A percentile compares a stretch with the other conserved stretches of the same genome.
phyloP scores from a whole-genome alignment of 2,888 invertebrate species.

The Pyrochroa serraticornis region DNA sequence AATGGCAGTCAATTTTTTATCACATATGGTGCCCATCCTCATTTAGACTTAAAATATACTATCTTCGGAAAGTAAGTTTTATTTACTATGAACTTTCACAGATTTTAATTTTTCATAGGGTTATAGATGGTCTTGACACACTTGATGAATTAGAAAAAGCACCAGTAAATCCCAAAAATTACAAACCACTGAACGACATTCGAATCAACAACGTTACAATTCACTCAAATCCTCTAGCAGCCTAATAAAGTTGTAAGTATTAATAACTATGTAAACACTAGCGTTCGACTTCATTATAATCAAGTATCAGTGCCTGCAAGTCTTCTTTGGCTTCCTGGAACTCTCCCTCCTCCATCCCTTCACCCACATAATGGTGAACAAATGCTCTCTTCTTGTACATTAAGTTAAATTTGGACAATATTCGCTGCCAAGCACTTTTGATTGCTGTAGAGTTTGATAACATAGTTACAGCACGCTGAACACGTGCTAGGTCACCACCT shows the following conservation, averaged over 20 bases:
- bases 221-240: constrained; percentile 96
- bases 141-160: constrained; percentile 95
- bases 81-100: background rate
- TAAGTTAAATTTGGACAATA: constrained; percentile 78
- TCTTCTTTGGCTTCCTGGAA: constrained; percentile 68
- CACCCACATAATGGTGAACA: constrained; percentile 83
- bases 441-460: constrained; percentile 84
- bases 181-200: constrained; percentile 83
- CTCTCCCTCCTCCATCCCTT: constrained; percentile 74
- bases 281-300: constrained; percentile 71
- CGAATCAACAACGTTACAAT: constrained; percentile 90
- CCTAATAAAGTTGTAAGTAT: constrained; percentile 6
- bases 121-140: constrained; percentile 96
- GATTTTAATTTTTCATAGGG: constrained; percentile 65
- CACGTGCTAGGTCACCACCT: constrained; percentile 76
- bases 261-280: background rate
- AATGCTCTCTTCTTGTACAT: constrained; percentile 86
- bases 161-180: constrained; percentile 93
- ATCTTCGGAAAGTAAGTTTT: constrained; percentile 86
- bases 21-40: constrained; percentile 91
- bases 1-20: constrained; percentile 99
- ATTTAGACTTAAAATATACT: constrained; percentile 96
- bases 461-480: constrained; percentile 82
- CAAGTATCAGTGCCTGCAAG: constrained; percentile 67
- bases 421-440: constrained; percentile 78